Conservation (phyloP, 2,888 invertebrate species). For the Brachylomia viminalis region DNA sequence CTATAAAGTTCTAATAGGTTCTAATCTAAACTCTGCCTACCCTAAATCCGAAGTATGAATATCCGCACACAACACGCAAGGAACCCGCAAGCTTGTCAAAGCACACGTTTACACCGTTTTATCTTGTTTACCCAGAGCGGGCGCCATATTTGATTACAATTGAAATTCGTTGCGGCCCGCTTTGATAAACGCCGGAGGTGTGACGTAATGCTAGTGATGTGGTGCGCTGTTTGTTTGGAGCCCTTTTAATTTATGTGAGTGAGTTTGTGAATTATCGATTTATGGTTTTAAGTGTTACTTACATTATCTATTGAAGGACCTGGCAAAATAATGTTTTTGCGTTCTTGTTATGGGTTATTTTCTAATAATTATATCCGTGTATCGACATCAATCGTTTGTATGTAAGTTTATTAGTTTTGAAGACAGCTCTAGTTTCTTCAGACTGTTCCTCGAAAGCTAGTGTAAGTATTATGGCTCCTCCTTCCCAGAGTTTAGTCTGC, state of each 20-base stretch:
- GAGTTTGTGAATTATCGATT: slow-evolving; percentile 35
- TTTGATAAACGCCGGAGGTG: slow-evolving; percentile 60
- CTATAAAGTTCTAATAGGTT: neutral
- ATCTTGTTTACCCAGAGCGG: slow-evolving; percentile 86
- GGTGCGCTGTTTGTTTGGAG: slow-evolving; percentile 36
- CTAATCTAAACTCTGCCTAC: slow-evolving; percentile 11
- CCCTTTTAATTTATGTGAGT: slow-evolving; percentile 51
- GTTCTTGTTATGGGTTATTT: neutral
- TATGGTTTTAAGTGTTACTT: slow-evolving; percentile 21
- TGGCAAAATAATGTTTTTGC: no score
- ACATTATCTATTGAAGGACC: neutral
- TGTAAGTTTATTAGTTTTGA: neutral
- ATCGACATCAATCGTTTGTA: neutral
- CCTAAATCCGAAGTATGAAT: slow-evolving; percentile 18
- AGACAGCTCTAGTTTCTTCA: neutral
- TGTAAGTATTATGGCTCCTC: neutral
- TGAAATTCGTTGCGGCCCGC: slow-evolving; percentile 76
- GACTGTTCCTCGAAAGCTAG: neutral
- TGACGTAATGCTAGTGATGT: slow-evolving; percentile 42
- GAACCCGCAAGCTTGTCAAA: slow-evolving; percentile 79
- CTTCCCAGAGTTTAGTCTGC: neutral
- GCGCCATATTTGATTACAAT: slow-evolving; percentile 86
- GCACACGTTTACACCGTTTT: slow-evolving; percentile 81
- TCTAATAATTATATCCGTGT: neutral
- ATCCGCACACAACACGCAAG: slow-evolving; percentile 43